Conservation (phyloP, 2,888 invertebrate species). For the Paralinhomoeus sp. region DNA sequence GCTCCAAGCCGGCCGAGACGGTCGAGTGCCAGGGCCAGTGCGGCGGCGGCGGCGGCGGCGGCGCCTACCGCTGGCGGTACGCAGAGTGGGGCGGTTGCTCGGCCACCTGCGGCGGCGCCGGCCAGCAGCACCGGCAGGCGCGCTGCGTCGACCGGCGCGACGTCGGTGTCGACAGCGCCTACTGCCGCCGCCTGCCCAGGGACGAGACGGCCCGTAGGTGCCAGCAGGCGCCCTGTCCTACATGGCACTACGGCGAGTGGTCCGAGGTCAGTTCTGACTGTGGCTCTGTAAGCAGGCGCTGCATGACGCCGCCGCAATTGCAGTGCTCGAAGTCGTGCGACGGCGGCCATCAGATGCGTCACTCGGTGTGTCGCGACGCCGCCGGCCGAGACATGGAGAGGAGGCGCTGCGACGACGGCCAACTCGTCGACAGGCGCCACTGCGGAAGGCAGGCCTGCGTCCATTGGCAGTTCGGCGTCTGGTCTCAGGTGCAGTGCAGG, state of each 20-base stretch:
- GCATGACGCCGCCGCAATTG: constrained; percentile 4
- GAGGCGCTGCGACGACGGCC: background rate
- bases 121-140: no score
- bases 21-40: constrained; percentile 10
- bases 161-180: constrained; percentile 4
- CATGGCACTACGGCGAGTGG: constrained; percentile 15
- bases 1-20: constrained; percentile 9
- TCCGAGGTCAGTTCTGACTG: background rate
- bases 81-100: no score
- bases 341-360: constrained; percentile 27
- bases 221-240: constrained; percentile 21
- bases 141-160: no score
- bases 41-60: no score
- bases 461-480: constrained; percentile 16
- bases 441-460: constrained; percentile 21
- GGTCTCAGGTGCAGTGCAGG: constrained; percentile 13
- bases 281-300: no score
- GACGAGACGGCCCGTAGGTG: constrained; percentile 13
- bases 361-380: constrained; percentile 27
- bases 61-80: no score
- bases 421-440: constrained; percentile 10
- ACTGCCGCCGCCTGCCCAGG: constrained; percentile 16
- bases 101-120: no score
- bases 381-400: constrained; percentile 20
- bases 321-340: constrained; percentile 30